phyloP scores from a whole-genome alignment of 2,888 invertebrate species.

The Schizotus pectinicornis region DNA sequence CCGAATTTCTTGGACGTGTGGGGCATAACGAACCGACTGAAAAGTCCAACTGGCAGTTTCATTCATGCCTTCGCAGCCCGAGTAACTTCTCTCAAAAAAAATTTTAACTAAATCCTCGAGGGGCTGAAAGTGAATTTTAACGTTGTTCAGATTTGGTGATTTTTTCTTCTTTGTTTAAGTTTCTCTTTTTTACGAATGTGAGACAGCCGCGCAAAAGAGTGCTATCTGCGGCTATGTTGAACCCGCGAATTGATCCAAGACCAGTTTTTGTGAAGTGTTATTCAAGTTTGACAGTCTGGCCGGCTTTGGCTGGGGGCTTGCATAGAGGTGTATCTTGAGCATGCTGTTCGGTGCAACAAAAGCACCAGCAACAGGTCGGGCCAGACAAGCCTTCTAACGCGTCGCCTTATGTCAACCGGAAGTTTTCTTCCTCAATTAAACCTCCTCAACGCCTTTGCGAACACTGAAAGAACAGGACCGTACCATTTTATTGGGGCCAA shows the following conservation, averaged over 20 bases:
- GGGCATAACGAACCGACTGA: not conserved
- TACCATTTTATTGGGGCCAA: not conserved
- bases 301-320: too few species aligned
- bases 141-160: not conserved
- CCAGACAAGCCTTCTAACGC: not conserved
- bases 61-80: not conserved
- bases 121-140: not conserved
- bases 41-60: not conserved
- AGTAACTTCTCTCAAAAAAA: not conserved
- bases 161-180: not conserved
- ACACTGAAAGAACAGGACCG: not conserved
- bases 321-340: too few species aligned
- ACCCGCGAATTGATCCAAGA: conserved; percentile 9
- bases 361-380: not conserved
- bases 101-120: not conserved
- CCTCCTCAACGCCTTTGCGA: not conserved
- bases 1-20: too few species aligned
- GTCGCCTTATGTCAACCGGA: not conserved
- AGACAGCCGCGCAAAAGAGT: not conserved
- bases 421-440: not conserved
- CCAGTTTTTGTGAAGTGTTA: conserved; percentile 11
- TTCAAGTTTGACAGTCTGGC: conserved; percentile 6
- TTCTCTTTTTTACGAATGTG: not conserved
- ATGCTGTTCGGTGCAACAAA: too few species aligned
- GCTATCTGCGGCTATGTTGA: not conserved